A percentile compares a stretch with the other conserved stretches of the same genome.
Evolutionary conservation across 1,140 invertebrate species (phyloP).

Genomic region (Zaprionus tsacasi): DNA sequence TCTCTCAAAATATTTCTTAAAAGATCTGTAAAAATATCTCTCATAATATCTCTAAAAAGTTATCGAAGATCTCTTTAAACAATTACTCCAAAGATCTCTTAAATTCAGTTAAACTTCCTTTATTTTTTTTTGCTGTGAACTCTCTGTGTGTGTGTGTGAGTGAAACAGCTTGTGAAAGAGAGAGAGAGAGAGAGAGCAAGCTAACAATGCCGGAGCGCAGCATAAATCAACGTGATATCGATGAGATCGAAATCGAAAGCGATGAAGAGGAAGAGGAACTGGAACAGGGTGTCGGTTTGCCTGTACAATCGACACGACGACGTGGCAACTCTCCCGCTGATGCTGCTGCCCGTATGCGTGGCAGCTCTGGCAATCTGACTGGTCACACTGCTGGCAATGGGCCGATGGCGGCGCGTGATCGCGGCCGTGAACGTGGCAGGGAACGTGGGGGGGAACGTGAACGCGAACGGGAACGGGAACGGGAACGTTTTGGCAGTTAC

Average conservation of each 20-base stretch:
- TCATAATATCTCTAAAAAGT: too few relatives aligned
- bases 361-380: conserved; percentile 26
- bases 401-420: neutral
- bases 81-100: neutral
- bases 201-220: conserved; percentile 70
- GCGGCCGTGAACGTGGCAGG: conserved; percentile 15
- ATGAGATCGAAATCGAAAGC: conserved; percentile 78
- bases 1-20: too few relatives aligned
- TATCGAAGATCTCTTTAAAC: neutral
- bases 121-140: conserved; percentile 11
- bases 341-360: conserved; percentile 16
- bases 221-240: conserved; percentile 71
- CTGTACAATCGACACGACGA: conserved; percentile 57
- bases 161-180: neutral
- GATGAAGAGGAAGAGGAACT: conserved; percentile 79
- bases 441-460: conserved; percentile 9
- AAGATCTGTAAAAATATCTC: too few relatives aligned
- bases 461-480: conserved; percentile 43
- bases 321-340: conserved; percentile 12
- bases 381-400: conserved; percentile 41
- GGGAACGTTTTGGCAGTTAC: conserved; percentile 56
- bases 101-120: neutral
- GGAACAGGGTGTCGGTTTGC: conserved; percentile 73
- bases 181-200: neutral
- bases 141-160: conserved; percentile 3